Conservation (phyloP, 2,113 vertebrate species). For the Eurypyga helias region DNA sequence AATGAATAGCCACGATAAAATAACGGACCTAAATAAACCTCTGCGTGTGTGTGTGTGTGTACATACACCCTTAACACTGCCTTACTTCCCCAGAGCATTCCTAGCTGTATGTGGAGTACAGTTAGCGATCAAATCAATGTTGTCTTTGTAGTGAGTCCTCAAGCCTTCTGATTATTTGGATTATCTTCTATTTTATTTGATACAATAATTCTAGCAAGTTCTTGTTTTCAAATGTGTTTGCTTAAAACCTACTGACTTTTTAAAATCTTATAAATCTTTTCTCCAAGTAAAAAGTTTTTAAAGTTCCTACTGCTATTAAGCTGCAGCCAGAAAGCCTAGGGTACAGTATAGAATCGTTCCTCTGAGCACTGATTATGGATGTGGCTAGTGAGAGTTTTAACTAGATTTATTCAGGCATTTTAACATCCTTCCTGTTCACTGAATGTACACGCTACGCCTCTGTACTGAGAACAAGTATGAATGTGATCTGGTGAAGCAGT, state of each 20-base stretch:
- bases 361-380: background rate
- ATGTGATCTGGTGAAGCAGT: background rate
- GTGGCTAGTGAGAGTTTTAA: background rate
- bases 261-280: background rate
- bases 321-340: background rate
- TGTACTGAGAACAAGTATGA: background rate
- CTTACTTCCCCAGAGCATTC: background rate
- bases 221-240: background rate
- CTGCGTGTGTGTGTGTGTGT: background rate
- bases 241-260: background rate
- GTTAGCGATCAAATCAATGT: background rate
- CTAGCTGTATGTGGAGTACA: background rate
- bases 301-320: background rate
- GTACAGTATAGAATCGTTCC: background rate
- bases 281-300: background rate
- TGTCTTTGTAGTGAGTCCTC: background rate
- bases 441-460: background rate
- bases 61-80: background rate
- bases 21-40: background rate
- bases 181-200: background rate
- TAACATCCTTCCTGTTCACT: background rate
- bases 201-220: background rate
- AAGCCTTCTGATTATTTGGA: background rate
- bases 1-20: background rate
- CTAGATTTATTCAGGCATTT: background rate